Base-by-base conservation (phyloP, 2,888 invertebrate species). In the Lasioglossum leucozonium region DNA sequence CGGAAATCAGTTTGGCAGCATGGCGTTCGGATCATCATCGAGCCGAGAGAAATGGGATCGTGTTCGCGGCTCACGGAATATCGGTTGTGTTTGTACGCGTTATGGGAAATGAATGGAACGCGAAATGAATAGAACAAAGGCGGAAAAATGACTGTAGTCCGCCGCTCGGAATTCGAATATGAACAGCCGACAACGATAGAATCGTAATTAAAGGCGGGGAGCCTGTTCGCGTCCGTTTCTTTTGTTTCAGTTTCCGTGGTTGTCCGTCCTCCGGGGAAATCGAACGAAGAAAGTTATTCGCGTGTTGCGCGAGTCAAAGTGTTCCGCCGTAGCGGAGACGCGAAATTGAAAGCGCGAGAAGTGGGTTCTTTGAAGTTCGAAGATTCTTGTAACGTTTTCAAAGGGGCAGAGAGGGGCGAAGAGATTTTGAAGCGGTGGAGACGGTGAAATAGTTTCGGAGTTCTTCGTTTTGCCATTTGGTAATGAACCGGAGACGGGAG, bases 71-170 rank as follows among this genome's bases (percentile, higher is more conserved):
- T 18, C 3, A 62, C 30, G 30, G 62, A 62, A 62, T 62, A 62
- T 62, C 62, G 62, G 62, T 18, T 30, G 62, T 30, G 34, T 8
- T 62, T 62, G 30, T 8, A 6, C 18, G 30, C 79, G 74, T 67
- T 30, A 26, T 67, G 76, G 58, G 26, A 58, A 62, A 44, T 26
- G 58, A 77, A 37, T 71, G 77, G 76, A 40, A 67, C 76, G 76
- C 76, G 76, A 67, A 67, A 47, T 76, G 34, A 72, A 73, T 55
- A n/a, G 75, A 22, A 77, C 42, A 58, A 80, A 37, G 69, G 18
- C 30, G 37, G 40, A n/a, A 67, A 76, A 42, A 65, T 22, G 42
- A 30, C 42, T 16, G 37, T 51, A 51, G 47, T 22, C 42, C n/a
- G 3, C 26, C 69, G 51, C 3, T 16, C 4, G 47, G 62, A 44